Evolutionary conservation across 2,888 invertebrate species (phyloP).

Genomic region (Elaeidobius kamerunicus): DNA sequence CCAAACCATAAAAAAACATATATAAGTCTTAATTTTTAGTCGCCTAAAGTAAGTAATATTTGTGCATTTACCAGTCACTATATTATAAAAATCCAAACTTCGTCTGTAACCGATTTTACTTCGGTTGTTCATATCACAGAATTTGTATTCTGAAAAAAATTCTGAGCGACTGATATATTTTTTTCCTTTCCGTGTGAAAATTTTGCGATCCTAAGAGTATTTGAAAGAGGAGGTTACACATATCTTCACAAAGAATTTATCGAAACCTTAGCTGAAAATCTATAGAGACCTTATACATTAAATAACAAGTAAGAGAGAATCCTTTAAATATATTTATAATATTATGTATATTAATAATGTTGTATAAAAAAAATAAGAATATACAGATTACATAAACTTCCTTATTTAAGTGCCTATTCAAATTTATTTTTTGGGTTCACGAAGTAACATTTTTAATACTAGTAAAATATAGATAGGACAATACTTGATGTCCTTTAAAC

Average conservation of each 20-base stretch:
- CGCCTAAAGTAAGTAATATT: constrained; percentile 4
- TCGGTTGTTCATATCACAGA: constrained; percentile 7
- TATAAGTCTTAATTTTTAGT: constrained; percentile 6
- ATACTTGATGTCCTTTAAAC: no score
- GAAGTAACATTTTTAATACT: no score
- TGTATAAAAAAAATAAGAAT: no score
- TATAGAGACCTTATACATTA: constrained; percentile 29
- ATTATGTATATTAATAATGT: constrained; percentile 29
- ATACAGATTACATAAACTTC: no score
- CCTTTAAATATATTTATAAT: constrained; percentile 27
- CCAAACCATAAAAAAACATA: background rate
- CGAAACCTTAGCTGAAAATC: constrained; percentile 20
- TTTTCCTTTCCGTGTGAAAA: background rate
- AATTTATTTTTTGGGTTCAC: no score
- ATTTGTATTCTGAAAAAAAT: constrained; percentile 15
- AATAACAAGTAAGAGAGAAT: constrained; percentile 30
- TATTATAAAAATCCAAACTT: constrained; percentile 3
- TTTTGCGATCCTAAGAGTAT: no score
- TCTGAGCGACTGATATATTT: background rate
- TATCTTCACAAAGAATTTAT: constrained; percentile 15
- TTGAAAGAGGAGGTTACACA: no score
- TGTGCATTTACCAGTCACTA: constrained; percentile 11
- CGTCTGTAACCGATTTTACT: background rate
- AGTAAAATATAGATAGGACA: no score
- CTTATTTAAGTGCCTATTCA: no score